Percentiles rank a stretch among this genome's conserved stretches.
These are phyloP conservation scores for Stichodactyla mertensii DNA, from an alignment of 64 coral and sea anemone species.

Conservation along the genomic window DNA sequence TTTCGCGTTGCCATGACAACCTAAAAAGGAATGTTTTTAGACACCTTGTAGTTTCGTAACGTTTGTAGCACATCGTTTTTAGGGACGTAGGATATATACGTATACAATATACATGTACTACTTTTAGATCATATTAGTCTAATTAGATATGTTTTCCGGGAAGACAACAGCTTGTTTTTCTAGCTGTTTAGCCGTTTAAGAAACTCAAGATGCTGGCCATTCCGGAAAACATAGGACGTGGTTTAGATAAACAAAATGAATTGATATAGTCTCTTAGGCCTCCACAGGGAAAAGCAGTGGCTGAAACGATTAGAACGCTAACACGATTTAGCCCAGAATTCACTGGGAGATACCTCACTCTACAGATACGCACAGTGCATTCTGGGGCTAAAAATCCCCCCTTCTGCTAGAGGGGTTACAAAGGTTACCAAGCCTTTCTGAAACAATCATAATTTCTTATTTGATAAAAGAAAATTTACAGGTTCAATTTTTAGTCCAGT, in stretches of 20 bases:
- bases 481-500: constrained; percentile 19
- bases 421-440: neutral
- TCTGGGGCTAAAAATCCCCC: neutral
- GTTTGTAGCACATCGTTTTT: constrained; percentile 7
- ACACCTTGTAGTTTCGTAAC: constrained; percentile 5
- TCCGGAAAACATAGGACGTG: neutral
- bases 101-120: neutral
- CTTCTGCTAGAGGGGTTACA: neutral
- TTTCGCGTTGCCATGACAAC: neutral
- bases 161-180: neutral
- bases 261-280: neutral
- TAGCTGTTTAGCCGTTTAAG: neutral
- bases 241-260: constrained; percentile 5
- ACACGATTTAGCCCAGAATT: neutral
- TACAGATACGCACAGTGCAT: neutral
- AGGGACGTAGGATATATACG: neutral
- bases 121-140: neutral
- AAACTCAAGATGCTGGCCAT: neutral
- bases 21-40: neutral
- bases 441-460: constrained; percentile 13
- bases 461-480: constrained; percentile 17
- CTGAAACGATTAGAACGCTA: neutral
- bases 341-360: neutral
- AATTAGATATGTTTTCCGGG: neutral
- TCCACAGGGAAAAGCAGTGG: neutral